A percentile compares a stretch with the other conserved stretches of the same genome.
Conservation (phyloP, 2,888 invertebrate genomes). For the Sinopyrophorus schimmeli region DNA sequence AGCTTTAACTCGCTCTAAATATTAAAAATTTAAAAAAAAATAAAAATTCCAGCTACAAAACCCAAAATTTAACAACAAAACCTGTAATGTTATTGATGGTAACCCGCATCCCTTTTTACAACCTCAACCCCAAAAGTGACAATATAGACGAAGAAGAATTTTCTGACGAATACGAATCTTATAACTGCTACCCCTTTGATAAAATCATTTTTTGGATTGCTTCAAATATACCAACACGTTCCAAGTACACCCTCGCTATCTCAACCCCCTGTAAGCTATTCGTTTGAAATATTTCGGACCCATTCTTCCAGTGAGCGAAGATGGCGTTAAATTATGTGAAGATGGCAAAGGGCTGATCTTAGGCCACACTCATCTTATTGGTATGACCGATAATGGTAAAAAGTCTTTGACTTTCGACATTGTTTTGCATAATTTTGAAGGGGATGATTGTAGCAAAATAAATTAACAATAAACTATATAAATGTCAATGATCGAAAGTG, state of each 20-base stretch:
- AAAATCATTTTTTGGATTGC: slow-evolving; percentile 49
- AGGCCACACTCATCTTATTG: slow-evolving; percentile 42
- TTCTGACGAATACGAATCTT: slow-evolving; percentile 3
- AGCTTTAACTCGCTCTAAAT: too few relatives aligned
- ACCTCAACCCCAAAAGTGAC: slow-evolving; percentile 14
- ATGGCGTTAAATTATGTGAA: slow-evolving; percentile 41
- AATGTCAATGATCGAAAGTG: too few relatives aligned
- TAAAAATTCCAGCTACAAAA: too few relatives aligned
- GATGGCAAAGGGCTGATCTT: slow-evolving; percentile 47
- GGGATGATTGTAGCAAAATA: too few relatives aligned
- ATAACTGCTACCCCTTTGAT: slow-evolving; percentile 35
- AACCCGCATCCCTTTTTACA: slow-evolving; percentile 38
- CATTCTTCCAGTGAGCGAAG: slow-evolving; percentile 42
- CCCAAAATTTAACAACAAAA: too few relatives aligned
- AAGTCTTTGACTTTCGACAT: slow-evolving; percentile 47
- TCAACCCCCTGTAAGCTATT: slow-evolving; percentile 45
- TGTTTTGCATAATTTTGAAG: slow-evolving; percentile 48
- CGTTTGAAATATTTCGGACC: slow-evolving; percentile 50
- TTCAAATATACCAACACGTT: slow-evolving; percentile 45
- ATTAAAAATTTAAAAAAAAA: too few relatives aligned
- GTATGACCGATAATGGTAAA: slow-evolving; percentile 45
- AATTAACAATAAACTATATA: too few relatives aligned
- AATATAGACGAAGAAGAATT: slow-evolving; percentile 29
- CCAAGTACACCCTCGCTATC: slow-evolving; percentile 48
- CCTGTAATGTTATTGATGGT: slow-evolving; percentile 45